phyloP scores from a whole-genome alignment of 1,140 invertebrate species.

The Calycopis cecrops region DNA sequence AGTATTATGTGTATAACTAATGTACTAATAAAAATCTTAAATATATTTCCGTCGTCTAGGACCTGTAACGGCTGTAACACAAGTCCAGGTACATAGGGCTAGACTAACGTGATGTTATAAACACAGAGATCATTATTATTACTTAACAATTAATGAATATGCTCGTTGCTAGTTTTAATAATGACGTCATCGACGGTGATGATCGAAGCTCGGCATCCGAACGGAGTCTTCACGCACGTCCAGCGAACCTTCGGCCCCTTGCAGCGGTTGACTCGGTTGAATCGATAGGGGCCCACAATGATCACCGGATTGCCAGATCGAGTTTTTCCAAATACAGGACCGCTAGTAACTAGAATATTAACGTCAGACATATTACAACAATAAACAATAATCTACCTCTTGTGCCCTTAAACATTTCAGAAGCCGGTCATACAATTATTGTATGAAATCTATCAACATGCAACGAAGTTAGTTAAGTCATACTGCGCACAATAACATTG shows the following conservation, averaged over 20 bases:
- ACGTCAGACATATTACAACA: background rate
- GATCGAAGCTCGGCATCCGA: slow-evolving; percentile 22
- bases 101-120: no score
- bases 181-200: slow-evolving; percentile 34
- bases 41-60: no score
- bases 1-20: no score
- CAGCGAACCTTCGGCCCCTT: slow-evolving; percentile 31
- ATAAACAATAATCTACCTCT: background rate
- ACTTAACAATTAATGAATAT: slow-evolving; percentile 28
- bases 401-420: no score
- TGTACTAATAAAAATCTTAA: no score
- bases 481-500: no score
- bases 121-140: background rate
- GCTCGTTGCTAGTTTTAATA: slow-evolving; percentile 30
- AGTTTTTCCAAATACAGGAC: slow-evolving; percentile 26
- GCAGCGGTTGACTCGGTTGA: slow-evolving; percentile 20
- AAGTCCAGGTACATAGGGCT: no score
- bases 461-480: no score
- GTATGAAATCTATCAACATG: no score
- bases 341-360: slow-evolving; percentile 24
- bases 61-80: no score
- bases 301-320: slow-evolving; percentile 35
- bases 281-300: slow-evolving; percentile 32
- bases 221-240: slow-evolving; percentile 26
- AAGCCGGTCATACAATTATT: no score